phyloP scores from a whole-genome alignment of 2,113 vertebrate genomes.

The Orcinus orca region DNA sequence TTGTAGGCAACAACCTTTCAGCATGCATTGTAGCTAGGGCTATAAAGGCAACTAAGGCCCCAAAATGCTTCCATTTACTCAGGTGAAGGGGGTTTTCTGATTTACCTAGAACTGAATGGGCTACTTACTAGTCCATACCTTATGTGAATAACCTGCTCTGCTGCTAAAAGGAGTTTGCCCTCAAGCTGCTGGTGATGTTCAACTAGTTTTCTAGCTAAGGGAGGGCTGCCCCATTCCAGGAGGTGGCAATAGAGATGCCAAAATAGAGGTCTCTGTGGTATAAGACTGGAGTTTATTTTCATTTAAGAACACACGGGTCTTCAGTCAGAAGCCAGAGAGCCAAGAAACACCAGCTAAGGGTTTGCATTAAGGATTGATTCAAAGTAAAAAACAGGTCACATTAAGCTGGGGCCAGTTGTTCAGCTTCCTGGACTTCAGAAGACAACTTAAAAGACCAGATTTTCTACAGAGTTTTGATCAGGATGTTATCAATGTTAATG shows the following conservation, averaged over 20 bases:
- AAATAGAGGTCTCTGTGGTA: not conserved
- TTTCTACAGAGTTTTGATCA: not conserved
- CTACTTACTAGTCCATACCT: not conserved
- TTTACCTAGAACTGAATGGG: not conserved
- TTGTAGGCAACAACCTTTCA: not conserved
- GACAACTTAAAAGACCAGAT: not conserved
- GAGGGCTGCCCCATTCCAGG: not conserved
- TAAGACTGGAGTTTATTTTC: conserved; percentile 30
- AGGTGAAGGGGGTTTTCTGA: not conserved
- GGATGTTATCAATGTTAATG: not conserved
- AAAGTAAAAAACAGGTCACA: not conserved
- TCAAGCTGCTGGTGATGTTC: not conserved
- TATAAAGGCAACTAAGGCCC: not conserved
- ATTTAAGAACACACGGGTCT: not conserved
- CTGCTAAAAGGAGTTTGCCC: not conserved
- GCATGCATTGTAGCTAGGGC: not conserved
- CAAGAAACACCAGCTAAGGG: not conserved
- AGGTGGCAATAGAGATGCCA: not conserved
- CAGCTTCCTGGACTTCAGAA: not conserved
- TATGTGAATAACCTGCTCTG: not conserved
- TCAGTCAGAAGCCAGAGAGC: not conserved
- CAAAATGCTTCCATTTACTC: not conserved
- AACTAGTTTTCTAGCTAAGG: not conserved
- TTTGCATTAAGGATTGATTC: not conserved
- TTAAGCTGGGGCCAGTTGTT: not conserved